Conservation (phyloP, 2,113 vertebrate species). For the Paedocypris sp. region DNA sequence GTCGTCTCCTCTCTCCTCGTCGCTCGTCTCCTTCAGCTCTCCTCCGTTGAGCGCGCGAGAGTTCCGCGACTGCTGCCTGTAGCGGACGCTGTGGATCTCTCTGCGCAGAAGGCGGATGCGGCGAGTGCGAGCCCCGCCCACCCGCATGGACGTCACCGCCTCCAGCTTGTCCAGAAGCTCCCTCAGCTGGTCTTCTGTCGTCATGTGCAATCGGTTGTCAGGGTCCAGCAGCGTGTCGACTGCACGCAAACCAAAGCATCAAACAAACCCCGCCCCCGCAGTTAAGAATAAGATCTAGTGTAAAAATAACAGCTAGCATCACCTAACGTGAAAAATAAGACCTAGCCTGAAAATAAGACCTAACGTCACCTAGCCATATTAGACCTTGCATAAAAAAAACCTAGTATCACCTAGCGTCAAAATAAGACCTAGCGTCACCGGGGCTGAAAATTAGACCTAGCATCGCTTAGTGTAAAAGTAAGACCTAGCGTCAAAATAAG, state of each 20-base stretch:
- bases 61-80: slow-evolving; percentile 69
- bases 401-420: too few species aligned
- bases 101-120: slow-evolving; percentile 80
- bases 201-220: slow-evolving; percentile 86
- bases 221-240: slow-evolving; percentile 89
- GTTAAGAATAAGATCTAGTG: too few species aligned
- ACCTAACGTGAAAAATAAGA: too few species aligned
- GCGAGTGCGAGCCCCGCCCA: slow-evolving; percentile 80
- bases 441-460: too few species aligned
- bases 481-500: too few species aligned
- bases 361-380: too few species aligned
- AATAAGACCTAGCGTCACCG: too few species aligned
- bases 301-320: too few species aligned
- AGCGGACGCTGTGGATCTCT: slow-evolving; percentile 83
- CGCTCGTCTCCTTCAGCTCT: slow-evolving; percentile 50
- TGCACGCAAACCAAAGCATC: slow-evolving; percentile 34
- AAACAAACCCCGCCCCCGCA: too few species aligned
- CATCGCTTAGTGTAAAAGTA: too few species aligned
- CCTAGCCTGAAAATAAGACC: too few species aligned
- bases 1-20: slow-evolving; percentile 49
- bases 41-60: slow-evolving; percentile 65
- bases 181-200: slow-evolving; percentile 82
- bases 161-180: slow-evolving; percentile 93
- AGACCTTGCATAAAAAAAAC: too few species aligned
- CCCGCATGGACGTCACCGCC: slow-evolving; percentile 78